Evolutionary conservation across 2,888 invertebrate species (phyloP), one percentile per base, ranked within the genome.

Genomic region (Habroteleia sp.): DNA sequence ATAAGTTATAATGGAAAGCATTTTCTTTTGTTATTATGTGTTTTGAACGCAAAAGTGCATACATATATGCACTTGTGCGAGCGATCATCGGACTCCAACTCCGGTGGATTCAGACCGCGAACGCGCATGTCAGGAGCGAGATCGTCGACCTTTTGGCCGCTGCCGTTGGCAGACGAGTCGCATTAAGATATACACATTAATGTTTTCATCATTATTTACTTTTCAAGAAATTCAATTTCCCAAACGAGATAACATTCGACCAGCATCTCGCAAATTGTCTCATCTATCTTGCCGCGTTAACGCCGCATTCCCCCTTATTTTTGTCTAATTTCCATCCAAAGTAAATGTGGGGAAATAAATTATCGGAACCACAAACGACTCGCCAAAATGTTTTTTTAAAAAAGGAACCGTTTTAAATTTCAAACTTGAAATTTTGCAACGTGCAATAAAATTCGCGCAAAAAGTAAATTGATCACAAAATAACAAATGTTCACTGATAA

Each of bases 131-230:
- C 69, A 69, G 74, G 23, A 54, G 58, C 50, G 74, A 50, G 74
- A 74, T 74, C 74, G 74, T 69, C 65, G 74, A 74, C 74, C 74
- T 74, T 74, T 74, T 69, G 63, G 58, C 58, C 50, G 69, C 27
- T 31, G 68, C 56, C 46, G 62, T 46, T 41, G 74, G 68, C 68
- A 50, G 74, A 74, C 74, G 48, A 65, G 65, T 68, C 44, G 48
- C 74, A 52, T 65, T 52, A 52, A 58, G 56, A 62, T 50, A 46
- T 52, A 42, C 7, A 33, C 60, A 58, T 73, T 50, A 65, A 58
- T 31, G 44, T 72, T 41, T 50, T 66, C 65, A 46, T 71, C 68
- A 66, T 71, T 66, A 62, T 71, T 44, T 44, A 65, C 54, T 46
- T 48, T 63, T 46, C 39, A 23, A 63, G 54, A 58, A 56, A 31